Evolutionary conservation across 2,113 vertebrate genomes (phyloP).

Genomic region (Strix uralensis): DNA sequence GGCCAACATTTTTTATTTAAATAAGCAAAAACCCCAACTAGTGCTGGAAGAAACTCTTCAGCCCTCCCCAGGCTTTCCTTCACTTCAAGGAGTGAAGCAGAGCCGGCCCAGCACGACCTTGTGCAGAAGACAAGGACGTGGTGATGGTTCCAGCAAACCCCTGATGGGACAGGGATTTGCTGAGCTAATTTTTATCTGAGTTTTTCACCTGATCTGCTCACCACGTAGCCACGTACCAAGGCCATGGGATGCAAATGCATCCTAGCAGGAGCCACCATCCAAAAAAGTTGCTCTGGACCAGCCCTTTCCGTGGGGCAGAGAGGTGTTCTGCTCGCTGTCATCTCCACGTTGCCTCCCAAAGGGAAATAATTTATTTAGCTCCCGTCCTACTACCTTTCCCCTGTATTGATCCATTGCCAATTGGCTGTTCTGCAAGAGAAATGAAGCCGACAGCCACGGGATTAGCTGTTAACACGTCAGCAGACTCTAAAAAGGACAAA

Average conservation of each 20-base stretch:
- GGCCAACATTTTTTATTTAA: background rate
- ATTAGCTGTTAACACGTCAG: background rate
- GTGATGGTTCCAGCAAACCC: background rate
- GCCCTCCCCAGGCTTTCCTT: too few relatives aligned
- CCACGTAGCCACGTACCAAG: rapidly evolving
- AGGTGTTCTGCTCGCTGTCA: background rate
- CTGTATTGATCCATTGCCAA: background rate
- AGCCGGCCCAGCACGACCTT: background rate
- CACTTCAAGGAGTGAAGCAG: background rate
- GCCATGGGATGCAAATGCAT: background rate
- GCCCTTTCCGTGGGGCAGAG: rapidly evolving
- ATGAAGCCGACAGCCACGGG: background rate
- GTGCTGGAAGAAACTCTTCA: background rate
- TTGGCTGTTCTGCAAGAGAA: background rate
- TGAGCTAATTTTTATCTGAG: background rate
- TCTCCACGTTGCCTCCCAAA: background rate
- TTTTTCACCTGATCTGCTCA: rapidly evolving
- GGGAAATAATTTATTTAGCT: background rate
- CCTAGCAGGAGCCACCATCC: background rate
- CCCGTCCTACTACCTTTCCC: background rate
- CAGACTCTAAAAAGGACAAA: background rate
- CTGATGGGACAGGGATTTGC: background rate
- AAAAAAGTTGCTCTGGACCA: background rate
- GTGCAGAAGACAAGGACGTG: background rate
- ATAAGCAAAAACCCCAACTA: background rate